Conservation (phyloP, 2,888 invertebrate genomes). For the Microctonus aethiopoides region DNA sequence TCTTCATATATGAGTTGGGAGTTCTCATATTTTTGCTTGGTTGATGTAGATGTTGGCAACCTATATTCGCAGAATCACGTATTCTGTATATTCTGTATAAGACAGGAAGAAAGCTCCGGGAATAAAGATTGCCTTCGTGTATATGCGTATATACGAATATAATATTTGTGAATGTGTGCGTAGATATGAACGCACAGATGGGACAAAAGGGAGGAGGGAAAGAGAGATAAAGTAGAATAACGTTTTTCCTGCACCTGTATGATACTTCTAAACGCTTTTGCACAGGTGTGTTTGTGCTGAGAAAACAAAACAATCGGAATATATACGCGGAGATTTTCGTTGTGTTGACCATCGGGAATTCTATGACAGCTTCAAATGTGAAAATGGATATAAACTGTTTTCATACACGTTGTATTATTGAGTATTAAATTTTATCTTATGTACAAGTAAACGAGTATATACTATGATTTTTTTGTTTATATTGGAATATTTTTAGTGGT, state of each 20-base stretch:
- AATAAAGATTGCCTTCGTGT: slow-evolving; percentile 42
- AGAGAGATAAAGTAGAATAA: too few species aligned
- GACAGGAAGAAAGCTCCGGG: too few species aligned
- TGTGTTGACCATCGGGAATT: neutral
- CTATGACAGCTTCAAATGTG: too few species aligned
- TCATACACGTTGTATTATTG: too few species aligned
- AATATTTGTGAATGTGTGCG: neutral
- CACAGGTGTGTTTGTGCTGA: neutral
- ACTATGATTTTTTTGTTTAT: too few species aligned
- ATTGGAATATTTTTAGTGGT: too few species aligned
- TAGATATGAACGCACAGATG: neutral
- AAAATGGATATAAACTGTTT: too few species aligned
- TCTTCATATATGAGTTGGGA: slow-evolving; percentile 6
- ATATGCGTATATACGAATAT: neutral
- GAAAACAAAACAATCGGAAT: slow-evolving; percentile 9
- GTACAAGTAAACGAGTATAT: too few species aligned
- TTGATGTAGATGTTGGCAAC: neutral
- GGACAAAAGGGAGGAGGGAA: neutral
- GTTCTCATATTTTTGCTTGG: slow-evolving; percentile 12
- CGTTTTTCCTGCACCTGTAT: slow-evolving; percentile 40
- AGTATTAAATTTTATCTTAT: too few species aligned
- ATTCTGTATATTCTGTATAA: slow-evolving; percentile 35
- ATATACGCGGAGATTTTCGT: slow-evolving; percentile 36
- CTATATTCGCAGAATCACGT: slow-evolving; percentile 40
- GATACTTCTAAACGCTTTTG: neutral